Evolutionary conservation across 2,113 vertebrate genomes (phyloP).

Genomic region (Petrocephalus zakoni): DNA sequence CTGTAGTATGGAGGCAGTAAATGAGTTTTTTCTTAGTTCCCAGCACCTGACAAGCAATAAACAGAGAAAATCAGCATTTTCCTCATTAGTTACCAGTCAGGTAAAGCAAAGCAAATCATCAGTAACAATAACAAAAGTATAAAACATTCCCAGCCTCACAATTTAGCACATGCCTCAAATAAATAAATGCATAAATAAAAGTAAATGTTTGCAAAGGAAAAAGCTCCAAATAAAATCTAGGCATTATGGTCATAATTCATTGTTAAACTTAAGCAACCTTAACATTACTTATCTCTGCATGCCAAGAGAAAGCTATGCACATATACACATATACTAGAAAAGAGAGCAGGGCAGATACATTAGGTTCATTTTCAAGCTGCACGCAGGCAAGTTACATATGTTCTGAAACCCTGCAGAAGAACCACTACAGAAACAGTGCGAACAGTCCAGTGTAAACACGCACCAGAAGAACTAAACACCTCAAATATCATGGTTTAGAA

Average conservation of each 20-base stretch:
- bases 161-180: constrained; percentile 21
- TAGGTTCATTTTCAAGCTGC: neutral
- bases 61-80: neutral
- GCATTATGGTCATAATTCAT: constrained; percentile 14
- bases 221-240: constrained; percentile 18
- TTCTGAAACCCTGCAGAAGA: neutral
- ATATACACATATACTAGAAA: constrained; percentile 4
- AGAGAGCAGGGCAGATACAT: constrained; percentile 3
- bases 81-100: neutral
- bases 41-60: neutral
- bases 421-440: constrained; percentile 15
- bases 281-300: constrained; percentile 19
- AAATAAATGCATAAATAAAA: neutral
- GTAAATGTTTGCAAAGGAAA: neutral
- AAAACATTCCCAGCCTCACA: constrained; percentile 13
- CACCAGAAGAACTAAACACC: constrained; percentile 20
- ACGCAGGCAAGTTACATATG: constrained; percentile 8
- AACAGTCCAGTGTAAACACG: constrained; percentile 23
- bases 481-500: neutral
- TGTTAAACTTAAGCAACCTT: constrained; percentile 13
- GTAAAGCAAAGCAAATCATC: neutral
- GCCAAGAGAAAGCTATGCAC: neutral
- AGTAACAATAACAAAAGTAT: constrained; percentile 17
- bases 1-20: neutral
- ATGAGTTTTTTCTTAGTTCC: neutral